phyloP scores from a whole-genome alignment of 2,113 vertebrate species.

The Sarotherodon lohbergeri region DNA sequence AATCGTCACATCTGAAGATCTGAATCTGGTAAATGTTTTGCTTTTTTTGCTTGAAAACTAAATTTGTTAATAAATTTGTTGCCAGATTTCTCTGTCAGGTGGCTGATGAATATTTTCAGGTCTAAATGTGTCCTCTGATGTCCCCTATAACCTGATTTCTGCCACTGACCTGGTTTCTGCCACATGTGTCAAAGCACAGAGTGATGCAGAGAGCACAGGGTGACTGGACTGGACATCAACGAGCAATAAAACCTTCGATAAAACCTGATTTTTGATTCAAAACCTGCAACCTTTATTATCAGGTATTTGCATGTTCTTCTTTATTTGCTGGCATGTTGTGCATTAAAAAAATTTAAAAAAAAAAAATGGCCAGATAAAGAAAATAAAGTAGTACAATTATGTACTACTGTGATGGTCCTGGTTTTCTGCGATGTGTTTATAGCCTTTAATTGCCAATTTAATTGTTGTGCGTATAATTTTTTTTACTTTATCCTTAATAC shows the following conservation, averaged over 20 bases:
- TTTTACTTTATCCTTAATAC: not conserved
- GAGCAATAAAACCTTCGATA: not conserved
- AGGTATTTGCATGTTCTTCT: not conserved
- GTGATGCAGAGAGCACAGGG: not conserved
- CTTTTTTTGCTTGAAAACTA: not conserved
- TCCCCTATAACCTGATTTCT: not conserved
- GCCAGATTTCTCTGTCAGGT: not conserved
- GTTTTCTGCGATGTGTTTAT: not conserved
- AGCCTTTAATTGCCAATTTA: not conserved
- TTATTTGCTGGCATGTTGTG: not conserved
- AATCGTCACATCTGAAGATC: rapidly evolving
- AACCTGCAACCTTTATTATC: not conserved
- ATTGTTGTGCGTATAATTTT: not conserved
- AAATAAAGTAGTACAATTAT: not conserved
- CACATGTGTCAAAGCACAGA: not conserved
- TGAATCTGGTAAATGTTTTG: not conserved
- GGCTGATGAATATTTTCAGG: not conserved
- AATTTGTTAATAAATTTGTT: not conserved
- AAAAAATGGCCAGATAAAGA: not conserved
- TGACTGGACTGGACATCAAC: not conserved
- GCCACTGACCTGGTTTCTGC: not conserved
- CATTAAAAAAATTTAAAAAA: not conserved
- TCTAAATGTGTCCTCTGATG: not conserved
- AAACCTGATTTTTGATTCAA: not conserved
- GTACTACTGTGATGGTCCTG: not conserved